Base-by-base conservation (phyloP, 1,140 invertebrate genomes). In the Ganaspis sp. region DNA sequence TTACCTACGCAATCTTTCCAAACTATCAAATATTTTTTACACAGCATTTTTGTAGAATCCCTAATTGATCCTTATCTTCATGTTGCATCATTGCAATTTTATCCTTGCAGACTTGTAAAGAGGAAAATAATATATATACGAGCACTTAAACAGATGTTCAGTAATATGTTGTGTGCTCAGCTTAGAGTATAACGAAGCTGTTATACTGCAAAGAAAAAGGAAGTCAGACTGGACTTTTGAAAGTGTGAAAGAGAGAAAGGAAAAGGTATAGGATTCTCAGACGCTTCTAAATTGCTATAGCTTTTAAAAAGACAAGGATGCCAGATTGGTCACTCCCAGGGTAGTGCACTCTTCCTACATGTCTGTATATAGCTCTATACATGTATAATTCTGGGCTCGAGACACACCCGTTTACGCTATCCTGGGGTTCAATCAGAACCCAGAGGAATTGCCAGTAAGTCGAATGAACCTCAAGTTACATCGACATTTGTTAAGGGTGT, bases 271-370 rank as follows among this genome's bases (percentile, higher is more conserved):
- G 69, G 49, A 72, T 78, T 77, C 78, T 34, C 45, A 77, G 78
- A 82, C 76, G 80, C 70, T 74, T 70, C 72, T 23, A 83, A 84
- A 84, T 84, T 84, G 73, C 58, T n/a, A 21, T 58, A 74, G 37
- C 45, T 69, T 64, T 82, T 72, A 69, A 82, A 82, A 83, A 69
- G 69, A 54, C 45, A 49, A 64, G 34, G 42, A 72, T 82, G 54
- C 17, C 19, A 42, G 34, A 79, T 75, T 64, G 77, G 78, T 76
- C 73, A 29, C 42, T 38, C 40, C 75, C 54, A 21, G 19, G 69
- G 23, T 54, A 38, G 21, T 34, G 53, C 21, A 53, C 69, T 69
- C 72, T 15, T 26, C 17, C 12, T 21, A 64, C 9, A 23, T 58
- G 23, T 29, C 19, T 15, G 5, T 26, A 64, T 64, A 23, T 26